A percentile compares a stretch with the other conserved stretches of the same genome.
These are phyloP conservation scores for Patella vulgata DNA, from an alignment of 1,140 invertebrate genomes.

Conservation along the genomic window DNA sequence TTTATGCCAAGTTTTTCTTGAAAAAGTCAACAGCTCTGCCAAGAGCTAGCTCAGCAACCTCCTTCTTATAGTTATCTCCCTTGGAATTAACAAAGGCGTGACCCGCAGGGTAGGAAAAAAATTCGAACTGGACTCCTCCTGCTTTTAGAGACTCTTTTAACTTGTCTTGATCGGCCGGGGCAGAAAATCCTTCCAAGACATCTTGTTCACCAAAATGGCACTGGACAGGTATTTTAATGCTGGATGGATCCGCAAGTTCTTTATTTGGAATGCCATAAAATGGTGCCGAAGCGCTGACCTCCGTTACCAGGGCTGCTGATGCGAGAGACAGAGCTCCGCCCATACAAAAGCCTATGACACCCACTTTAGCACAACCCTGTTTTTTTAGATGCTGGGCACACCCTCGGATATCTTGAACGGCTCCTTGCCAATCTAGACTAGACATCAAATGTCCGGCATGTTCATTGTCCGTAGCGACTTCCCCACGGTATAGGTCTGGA, in stretches of 20 bases:
- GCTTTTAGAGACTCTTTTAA: slow-evolving; percentile 24
- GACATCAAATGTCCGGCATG: slow-evolving; percentile 48
- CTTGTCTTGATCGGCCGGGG: slow-evolving; percentile 21
- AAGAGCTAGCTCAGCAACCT: slow-evolving; percentile 22
- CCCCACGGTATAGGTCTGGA: slow-evolving; percentile 53
- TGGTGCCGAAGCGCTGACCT: slow-evolving; percentile 40
- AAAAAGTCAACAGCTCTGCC: slow-evolving; percentile 28
- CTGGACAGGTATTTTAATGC: slow-evolving; percentile 43
- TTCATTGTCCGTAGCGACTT: slow-evolving; percentile 45
- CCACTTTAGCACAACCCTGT: slow-evolving; percentile 42
- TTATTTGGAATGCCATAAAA: slow-evolving; percentile 48
- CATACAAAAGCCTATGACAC: slow-evolving; percentile 51
- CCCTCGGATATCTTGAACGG: slow-evolving; percentile 48
- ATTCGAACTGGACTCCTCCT: not conserved
- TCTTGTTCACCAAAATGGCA: slow-evolving; percentile 46
- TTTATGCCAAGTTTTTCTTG: slow-evolving; percentile 13
- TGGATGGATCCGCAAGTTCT: slow-evolving; percentile 34
- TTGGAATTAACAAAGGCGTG: slow-evolving; percentile 35
- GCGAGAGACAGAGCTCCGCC: slow-evolving; percentile 44
- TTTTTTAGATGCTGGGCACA: slow-evolving; percentile 34
- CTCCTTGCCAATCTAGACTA: slow-evolving; percentile 50
- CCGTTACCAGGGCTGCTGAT: slow-evolving; percentile 29
- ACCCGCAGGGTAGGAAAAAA: slow-evolving; percentile 28
- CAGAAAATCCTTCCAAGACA: slow-evolving; percentile 30
- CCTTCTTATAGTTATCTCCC: slow-evolving; percentile 24